Base-by-base conservation (phyloP, 2,797 vertebrate species). In the Spinus pinus region DNA sequence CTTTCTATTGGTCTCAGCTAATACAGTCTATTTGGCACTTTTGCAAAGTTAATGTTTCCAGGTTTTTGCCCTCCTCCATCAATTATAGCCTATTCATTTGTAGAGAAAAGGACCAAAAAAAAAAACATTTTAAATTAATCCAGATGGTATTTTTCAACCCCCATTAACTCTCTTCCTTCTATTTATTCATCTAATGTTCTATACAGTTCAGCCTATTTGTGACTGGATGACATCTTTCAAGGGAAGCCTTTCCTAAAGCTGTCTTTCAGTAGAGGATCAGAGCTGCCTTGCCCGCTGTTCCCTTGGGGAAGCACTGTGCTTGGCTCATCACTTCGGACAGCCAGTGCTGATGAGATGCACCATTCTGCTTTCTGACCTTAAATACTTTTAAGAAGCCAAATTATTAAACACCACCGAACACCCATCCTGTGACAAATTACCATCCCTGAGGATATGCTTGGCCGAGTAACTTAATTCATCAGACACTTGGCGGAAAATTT, bases 221-320 rank as follows among this genome's bases (percentile, higher is more conserved):
- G 20, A 35, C 39, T 2, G 16, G 46, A 20, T 51, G 22, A 11
- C 22, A 16, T 50, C 31, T 66, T 71, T 65, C 47, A 46, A 18
- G 4, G 7, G 18, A 35, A 79, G 51, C 6, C 19, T 18, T 79
- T 67, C 64, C 47, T 23, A 39, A 67, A 30, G 19, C 39, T 5
- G 2, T 28, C 25, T 58, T 89, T 60, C 71, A 3, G 20, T 1
- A 1, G 4, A 19, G 50, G 46, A 53, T 30, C 6, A 4, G 54
- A 50, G 13, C 37, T 54, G 65, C 42, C 33, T 47, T 10, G 46
- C 42, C 56, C 1, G 0, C 31, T 25, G 14, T 2, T 41, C 10
- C 1, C 28, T 5, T 14, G 4, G 30, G 16, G 24, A 60, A 77
- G 14, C 7, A 0, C 0, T 0, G 15, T 3, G 9, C 37, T 5